Conservation (phyloP, 2,113 vertebrate genomes). For the Salvator merianae region DNA sequence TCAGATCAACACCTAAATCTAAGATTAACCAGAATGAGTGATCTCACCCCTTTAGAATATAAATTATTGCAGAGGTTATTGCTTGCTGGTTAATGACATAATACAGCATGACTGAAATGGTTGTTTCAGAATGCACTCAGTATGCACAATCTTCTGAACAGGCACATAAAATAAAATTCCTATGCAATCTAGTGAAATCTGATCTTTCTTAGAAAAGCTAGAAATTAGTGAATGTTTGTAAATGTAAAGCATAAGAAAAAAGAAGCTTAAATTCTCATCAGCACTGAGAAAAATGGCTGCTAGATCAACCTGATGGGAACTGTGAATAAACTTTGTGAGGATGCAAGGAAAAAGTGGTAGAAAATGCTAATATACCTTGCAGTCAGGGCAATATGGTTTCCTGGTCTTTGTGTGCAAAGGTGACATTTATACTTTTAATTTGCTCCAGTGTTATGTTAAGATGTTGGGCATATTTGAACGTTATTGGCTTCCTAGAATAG, state of each 20-base stretch:
- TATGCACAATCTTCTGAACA: constrained; percentile 28
- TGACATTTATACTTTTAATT: not conserved
- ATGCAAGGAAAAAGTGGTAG: not conserved
- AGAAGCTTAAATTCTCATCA: constrained; percentile 30
- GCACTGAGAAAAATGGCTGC: not conserved
- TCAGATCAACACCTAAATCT: constrained; percentile 35
- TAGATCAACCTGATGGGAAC: not conserved
- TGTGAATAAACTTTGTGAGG: not conserved
- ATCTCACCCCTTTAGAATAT: constrained; percentile 27
- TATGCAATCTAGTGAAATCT: constrained; percentile 54
- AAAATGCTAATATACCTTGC: not conserved
- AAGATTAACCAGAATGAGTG: constrained; percentile 47
- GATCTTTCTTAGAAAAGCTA: constrained; percentile 46
- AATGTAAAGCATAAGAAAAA: constrained; percentile 29
- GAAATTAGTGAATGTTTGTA: constrained; percentile 32
- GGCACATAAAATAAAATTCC: constrained; percentile 51
- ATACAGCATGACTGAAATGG: constrained; percentile 10
- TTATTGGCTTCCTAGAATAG: not conserved
- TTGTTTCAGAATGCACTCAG: constrained; percentile 30
- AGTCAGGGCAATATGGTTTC: not conserved
- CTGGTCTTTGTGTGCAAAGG: not conserved
- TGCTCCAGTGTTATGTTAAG: not conserved
- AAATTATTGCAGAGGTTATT: constrained; percentile 49
- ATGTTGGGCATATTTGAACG: not conserved
- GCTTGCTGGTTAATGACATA: constrained; percentile 40